Conservation (phyloP, 2,888 invertebrate genomes). For the Eupithecia pulchellata region DNA sequence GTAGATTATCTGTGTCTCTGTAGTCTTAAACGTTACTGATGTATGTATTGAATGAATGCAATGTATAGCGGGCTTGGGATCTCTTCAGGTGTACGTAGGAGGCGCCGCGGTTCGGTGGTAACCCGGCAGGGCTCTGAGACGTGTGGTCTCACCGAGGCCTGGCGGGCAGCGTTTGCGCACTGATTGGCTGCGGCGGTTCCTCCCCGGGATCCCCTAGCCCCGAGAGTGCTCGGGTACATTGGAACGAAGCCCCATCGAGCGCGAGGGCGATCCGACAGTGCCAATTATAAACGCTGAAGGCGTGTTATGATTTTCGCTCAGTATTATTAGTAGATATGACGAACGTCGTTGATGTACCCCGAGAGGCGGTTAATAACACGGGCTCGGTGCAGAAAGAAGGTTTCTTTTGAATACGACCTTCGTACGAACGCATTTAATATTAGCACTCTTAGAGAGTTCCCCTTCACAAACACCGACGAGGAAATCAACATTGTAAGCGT, state of each 20-base stretch:
- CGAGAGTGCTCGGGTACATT: constrained; percentile 33
- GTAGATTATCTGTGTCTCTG: constrained; percentile 32
- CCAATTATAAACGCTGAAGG: constrained; percentile 67
- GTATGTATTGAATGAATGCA: constrained; percentile 25
- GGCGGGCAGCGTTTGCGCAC: constrained; percentile 12
- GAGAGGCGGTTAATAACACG: constrained; percentile 61
- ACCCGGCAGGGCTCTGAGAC: constrained; percentile 19
- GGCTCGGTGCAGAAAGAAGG: constrained; percentile 66
- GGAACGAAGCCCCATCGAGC: constrained; percentile 37
- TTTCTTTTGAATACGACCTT: constrained; percentile 54
- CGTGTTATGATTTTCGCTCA: constrained; percentile 79
- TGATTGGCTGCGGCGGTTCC: background rate
- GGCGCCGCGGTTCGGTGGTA: constrained; percentile 12
- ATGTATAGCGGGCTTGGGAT: constrained; percentile 15
- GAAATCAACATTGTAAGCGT: constrained; percentile 75
- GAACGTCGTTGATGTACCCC: constrained; percentile 58
- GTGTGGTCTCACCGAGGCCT: constrained; percentile 13
- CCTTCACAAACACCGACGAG: constrained; percentile 70
- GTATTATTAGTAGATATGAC: constrained; percentile 73
- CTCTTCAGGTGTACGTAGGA: background rate
- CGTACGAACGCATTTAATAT: constrained; percentile 49
- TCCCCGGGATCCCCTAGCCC: background rate
- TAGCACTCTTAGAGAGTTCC: constrained; percentile 44
- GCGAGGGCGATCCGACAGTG: constrained; percentile 47
- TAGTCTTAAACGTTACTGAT: constrained; percentile 31